These are phyloP conservation scores for Muscidifurax raptorellus DNA, from an alignment of 1,140 invertebrate genomes.

Conservation along the genomic window DNA sequence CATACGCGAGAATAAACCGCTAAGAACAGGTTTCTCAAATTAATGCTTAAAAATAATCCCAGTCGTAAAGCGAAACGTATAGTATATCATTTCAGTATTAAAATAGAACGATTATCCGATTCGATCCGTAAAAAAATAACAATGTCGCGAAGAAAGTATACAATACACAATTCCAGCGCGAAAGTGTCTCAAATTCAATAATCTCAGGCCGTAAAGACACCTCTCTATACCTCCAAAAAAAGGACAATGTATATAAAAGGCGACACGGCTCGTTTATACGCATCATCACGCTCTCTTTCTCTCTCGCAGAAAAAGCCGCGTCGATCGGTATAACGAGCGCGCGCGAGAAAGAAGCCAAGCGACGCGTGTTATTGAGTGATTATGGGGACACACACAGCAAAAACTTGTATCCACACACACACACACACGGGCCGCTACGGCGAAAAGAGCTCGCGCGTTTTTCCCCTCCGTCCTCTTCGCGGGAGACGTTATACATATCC, in stretches of 20 bases:
- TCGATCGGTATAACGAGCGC: conserved; percentile 31
- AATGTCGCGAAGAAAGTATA: not conserved
- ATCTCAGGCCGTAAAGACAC: not conserved
- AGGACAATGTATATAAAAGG: not conserved
- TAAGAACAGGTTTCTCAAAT: not conserved
- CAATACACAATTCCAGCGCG: not conserved
- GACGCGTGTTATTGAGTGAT: conserved; percentile 38
- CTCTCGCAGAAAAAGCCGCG: not conserved
- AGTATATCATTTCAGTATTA: too few relatives aligned
- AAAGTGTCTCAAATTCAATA: not conserved
- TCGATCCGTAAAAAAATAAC: too few relatives aligned
- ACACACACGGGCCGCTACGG: not conserved
- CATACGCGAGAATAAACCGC: not conserved
- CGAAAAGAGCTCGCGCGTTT: not conserved
- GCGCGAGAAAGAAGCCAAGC: not conserved
- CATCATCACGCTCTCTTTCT: not conserved
- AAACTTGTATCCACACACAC: not conserved
- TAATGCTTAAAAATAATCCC: not conserved
- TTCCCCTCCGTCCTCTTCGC: conserved; percentile 8
- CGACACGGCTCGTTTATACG: not conserved
- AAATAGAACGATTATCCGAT: too few relatives aligned
- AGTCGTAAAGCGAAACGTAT: too few relatives aligned
- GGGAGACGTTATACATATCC: not conserved
- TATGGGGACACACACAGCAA: conserved; percentile 8
- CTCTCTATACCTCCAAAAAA: not conserved